Evolutionary conservation across 2,113 vertebrate genomes (phyloP).

Genomic region (Microtus oregoni): DNA sequence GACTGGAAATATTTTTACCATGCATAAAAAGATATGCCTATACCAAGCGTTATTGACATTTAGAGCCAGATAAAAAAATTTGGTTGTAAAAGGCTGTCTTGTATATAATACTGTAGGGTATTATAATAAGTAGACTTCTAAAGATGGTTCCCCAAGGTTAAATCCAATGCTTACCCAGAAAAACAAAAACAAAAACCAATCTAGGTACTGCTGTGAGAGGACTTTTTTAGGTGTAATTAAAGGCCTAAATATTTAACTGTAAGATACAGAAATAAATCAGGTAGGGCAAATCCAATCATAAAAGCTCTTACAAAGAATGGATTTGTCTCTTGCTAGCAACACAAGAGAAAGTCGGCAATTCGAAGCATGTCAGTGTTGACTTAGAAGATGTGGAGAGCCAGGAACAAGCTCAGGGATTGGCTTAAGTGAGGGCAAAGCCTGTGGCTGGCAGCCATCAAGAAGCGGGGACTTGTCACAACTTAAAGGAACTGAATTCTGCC

Average conservation of each 20-base stretch:
- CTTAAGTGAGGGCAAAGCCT: neutral
- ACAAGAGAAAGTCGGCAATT: slow-evolving; percentile 1
- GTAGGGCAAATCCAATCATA: neutral
- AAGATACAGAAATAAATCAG: slow-evolving; percentile 16
- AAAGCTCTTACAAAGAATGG: neutral
- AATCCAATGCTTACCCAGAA: neutral
- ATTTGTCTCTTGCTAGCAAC: neutral
- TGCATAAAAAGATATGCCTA: slow-evolving; percentile 13
- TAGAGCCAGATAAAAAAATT: neutral
- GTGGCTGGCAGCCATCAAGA: neutral
- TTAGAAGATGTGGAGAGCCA: neutral
- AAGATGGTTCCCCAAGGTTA: neutral
- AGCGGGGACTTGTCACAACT: neutral
- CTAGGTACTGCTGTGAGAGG: neutral
- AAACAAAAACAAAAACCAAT: neutral
- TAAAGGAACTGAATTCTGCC: slow-evolving; percentile 29
- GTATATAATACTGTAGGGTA: neutral
- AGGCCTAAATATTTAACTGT: slow-evolving; percentile 10
- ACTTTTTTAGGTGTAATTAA: slow-evolving; percentile 21
- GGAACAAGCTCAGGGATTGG: neutral
- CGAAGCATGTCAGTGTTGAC: neutral
- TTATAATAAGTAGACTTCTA: neutral
- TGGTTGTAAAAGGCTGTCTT: neutral
- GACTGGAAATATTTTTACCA: slow-evolving; percentile 29
- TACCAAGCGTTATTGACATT: neutral